Conservation (phyloP, 1,140 invertebrate species). For the Drosophila kanapiae region DNA sequence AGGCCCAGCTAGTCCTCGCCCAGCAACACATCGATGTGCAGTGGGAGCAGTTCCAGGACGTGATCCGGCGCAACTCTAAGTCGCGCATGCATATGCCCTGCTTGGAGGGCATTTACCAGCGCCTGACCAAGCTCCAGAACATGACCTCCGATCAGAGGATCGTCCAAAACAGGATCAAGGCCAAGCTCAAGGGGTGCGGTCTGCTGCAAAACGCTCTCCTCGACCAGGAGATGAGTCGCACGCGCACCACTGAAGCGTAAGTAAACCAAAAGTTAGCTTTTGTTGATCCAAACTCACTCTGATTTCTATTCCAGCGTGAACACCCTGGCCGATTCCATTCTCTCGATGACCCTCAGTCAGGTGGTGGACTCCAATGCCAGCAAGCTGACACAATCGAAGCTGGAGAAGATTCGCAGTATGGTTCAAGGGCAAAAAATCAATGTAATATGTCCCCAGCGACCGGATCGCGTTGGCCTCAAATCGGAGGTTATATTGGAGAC, state of each 20-base stretch:
- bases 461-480: slow-evolving; percentile 76
- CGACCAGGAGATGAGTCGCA: slow-evolving; percentile 59
- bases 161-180: slow-evolving; percentile 85
- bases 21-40: slow-evolving; percentile 87
- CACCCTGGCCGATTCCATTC: slow-evolving; percentile 77
- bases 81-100: slow-evolving; percentile 87
- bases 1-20: slow-evolving; percentile 87
- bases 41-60: slow-evolving; percentile 87
- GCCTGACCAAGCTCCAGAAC: slow-evolving; percentile 88
- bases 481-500: slow-evolving; percentile 83
- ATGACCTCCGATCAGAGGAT: slow-evolving; percentile 86
- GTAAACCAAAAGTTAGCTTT: background rate
- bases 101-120: slow-evolving; percentile 89
- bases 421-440: slow-evolving; percentile 61
- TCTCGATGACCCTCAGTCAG: slow-evolving; percentile 70
- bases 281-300: too few relatives aligned
- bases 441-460: slow-evolving; percentile 77
- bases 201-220: slow-evolving; percentile 50
- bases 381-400: slow-evolving; percentile 62
- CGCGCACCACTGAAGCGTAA: slow-evolving; percentile 61
- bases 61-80: slow-evolving; percentile 85
- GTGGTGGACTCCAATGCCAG: slow-evolving; percentile 57
- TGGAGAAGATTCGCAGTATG: slow-evolving; percentile 58
- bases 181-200: slow-evolving; percentile 69
- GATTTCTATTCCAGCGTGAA: slow-evolving; percentile 52